Evolutionary conservation across 2,888 invertebrate genomes (phyloP).

Genomic region (Drosophila ezoana): DNA sequence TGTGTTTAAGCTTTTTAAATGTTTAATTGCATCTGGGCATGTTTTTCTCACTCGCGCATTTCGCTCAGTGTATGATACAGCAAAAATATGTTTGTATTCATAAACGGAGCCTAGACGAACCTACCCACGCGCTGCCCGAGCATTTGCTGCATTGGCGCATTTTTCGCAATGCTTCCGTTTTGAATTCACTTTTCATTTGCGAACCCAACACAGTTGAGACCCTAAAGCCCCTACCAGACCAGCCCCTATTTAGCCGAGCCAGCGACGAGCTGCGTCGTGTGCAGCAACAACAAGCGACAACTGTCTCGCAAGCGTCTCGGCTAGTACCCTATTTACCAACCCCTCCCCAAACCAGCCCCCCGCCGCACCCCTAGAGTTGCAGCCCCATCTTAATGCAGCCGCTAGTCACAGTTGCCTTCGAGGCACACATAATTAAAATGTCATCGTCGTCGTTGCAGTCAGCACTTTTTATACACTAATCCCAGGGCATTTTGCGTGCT

Average conservation of each 20-base stretch:
- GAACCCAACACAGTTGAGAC: conserved; percentile 20
- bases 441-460: conserved; percentile 65
- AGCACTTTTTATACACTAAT: conserved; percentile 55
- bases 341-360: background rate
- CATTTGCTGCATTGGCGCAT: conserved; percentile 78
- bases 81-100: conserved; percentile 29
- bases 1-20: conserved; percentile 44
- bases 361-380: background rate
- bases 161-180: conserved; percentile 77
- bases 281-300: conserved; percentile 32
- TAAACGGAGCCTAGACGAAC: conserved; percentile 43
- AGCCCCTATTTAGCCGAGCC: conserved; percentile 8
- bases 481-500: conserved; percentile 13
- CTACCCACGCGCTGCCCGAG: conserved; percentile 14
- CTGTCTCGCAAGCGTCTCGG: conserved; percentile 74
- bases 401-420: conserved; percentile 41
- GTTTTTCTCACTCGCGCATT: conserved; percentile 19
- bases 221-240: conserved; percentile 9
- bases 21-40: conserved; percentile 61
- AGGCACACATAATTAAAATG: conserved; percentile 79
- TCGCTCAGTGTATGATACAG: conserved; percentile 46
- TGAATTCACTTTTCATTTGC: conserved; percentile 76
- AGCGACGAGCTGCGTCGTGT: conserved; percentile 14
- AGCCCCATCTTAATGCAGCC: conserved; percentile 30
- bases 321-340: conserved; percentile 38